Evolutionary conservation across 2,797 vertebrate species (phyloP), one percentile per base, ranked within the genome.

Genomic region (Pangasius djambal): DNA sequence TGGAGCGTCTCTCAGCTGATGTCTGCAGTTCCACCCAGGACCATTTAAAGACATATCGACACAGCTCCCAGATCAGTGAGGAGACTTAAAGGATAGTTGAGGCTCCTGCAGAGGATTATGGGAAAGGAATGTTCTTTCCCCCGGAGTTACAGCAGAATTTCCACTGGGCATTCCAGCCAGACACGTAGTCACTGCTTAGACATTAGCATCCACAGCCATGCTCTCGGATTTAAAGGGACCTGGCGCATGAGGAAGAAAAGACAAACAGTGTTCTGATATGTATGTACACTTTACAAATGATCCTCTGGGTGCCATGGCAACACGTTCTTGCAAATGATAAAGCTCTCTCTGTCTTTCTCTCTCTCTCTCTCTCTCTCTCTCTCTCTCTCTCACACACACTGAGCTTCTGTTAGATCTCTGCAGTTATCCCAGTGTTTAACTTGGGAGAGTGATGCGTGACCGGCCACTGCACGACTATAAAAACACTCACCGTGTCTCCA

Each of bases 101-200:
- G 67, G 81, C 86, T 88, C 55, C 72, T 52, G 79, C 85, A 89
- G 52, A 12, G 90, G 83, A 90, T 90, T 84, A 63, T 90, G 87
- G 90, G 78, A 89, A 89, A 90, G 89, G 84, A 90, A 89, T 90
- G 88, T 89, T 89, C 84, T 90, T 85, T 86, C 75, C 83, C 87
- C 84, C 57, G 79, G 61, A 83, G 79, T 78, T 83, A 72, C 86
- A n/a, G 86, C 88, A 63, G 74, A 87, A 85, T 90, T 91, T 92
- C 91, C 90, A 91, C 89, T 34, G 89, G 91, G 90, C 75, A 89
- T 86, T 89, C 83, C 89, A 87, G 87, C 82, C 90, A 86, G 86
- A 90, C 90, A 86, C 75, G 86, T 83, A 90, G 83, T 91, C 89
- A 90, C 77, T 86, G 86, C 72, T 83, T 78, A 88, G 86, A 87